A percentile compares a stretch with the other conserved stretches of the same genome.
Evolutionary conservation across 2,888 invertebrate genomes (phyloP).

Genomic region (Rotaria magnacalcarata): DNA sequence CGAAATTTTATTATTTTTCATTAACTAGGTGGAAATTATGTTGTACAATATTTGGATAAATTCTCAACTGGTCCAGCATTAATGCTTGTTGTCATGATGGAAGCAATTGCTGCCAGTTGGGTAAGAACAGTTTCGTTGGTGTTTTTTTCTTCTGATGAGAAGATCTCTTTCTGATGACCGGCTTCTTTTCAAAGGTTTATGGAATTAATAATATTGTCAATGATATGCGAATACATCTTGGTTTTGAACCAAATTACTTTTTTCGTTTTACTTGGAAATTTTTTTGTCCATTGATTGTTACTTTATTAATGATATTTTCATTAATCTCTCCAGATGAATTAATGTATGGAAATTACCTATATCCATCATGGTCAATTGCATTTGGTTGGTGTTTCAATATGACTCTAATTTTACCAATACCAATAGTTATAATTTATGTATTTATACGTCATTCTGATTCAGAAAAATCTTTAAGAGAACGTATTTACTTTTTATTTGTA

Average conservation of each 20-base stretch:
- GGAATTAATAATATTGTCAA: conserved; percentile 38
- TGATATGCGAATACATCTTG: conserved; percentile 37
- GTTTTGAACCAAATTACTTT: conserved; percentile 37
- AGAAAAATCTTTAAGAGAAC: not conserved
- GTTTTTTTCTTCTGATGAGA: not conserved
- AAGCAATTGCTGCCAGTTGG: conserved; percentile 62
- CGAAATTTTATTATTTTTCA: not conserved
- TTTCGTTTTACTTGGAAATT: conserved; percentile 43
- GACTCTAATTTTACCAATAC: conserved; percentile 42
- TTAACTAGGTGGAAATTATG: conserved; percentile 40
- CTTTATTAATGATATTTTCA: conserved; percentile 37
- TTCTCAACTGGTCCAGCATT: conserved; percentile 45
- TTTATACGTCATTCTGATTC: not conserved
- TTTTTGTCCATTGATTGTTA: conserved; percentile 40
- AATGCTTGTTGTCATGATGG: conserved; percentile 61
- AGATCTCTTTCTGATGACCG: too few relatives aligned
- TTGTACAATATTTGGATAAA: conserved; percentile 42
- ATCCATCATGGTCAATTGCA: conserved; percentile 28
- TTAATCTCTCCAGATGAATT: conserved; percentile 35
- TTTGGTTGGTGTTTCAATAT: conserved; percentile 44
- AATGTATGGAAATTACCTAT: conserved; percentile 35
- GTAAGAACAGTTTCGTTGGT: not conserved
- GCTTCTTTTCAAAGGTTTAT: not conserved
- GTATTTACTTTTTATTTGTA: not conserved
- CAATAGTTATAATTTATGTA: not conserved